phyloP scores from a whole-genome alignment of 1,140 invertebrate species.

The Panulirus ornatus region DNA sequence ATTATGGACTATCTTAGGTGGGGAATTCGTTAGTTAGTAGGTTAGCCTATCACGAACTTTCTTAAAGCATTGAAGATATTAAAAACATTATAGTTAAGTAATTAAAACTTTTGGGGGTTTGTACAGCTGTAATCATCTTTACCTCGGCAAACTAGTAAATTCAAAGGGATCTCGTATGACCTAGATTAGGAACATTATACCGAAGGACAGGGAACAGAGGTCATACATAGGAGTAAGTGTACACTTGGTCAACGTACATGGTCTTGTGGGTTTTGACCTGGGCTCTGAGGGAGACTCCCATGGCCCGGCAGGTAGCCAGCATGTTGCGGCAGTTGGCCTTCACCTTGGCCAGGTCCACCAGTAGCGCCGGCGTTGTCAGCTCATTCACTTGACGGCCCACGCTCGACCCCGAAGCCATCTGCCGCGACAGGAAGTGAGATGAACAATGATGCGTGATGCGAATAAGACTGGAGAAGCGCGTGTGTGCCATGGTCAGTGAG shows the following conservation, averaged over 20 bases:
- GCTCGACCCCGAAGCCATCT: not conserved
- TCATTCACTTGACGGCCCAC: slow-evolving; percentile 12
- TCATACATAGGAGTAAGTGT: not conserved
- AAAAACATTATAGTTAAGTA: too few relatives aligned
- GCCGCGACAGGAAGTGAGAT: not conserved
- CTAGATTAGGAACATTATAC: too few relatives aligned
- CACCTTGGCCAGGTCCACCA: slow-evolving; percentile 35
- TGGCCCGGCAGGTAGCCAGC: slow-evolving; percentile 75
- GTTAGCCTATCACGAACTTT: too few relatives aligned
- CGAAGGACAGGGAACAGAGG: too few relatives aligned
- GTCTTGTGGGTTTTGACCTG: slow-evolving; percentile 79
- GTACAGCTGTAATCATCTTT: too few relatives aligned
- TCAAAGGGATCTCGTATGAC: too few relatives aligned
- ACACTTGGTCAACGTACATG: slow-evolving; percentile 62
- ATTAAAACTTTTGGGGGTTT: too few relatives aligned
- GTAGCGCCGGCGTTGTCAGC: slow-evolving; percentile 35
- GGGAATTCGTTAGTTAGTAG: too few relatives aligned
- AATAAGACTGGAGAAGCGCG: not conserved
- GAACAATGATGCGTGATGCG: not conserved
- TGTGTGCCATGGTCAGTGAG: not conserved
- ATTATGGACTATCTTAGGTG: too few relatives aligned
- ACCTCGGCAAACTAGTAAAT: too few relatives aligned
- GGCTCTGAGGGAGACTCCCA: slow-evolving; percentile 77
- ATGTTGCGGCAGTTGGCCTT: slow-evolving; percentile 75
- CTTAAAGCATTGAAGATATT: too few relatives aligned